Conservation (phyloP, 35 echinoderm and acorn worm genomes). For the Patiria miniata region DNA sequence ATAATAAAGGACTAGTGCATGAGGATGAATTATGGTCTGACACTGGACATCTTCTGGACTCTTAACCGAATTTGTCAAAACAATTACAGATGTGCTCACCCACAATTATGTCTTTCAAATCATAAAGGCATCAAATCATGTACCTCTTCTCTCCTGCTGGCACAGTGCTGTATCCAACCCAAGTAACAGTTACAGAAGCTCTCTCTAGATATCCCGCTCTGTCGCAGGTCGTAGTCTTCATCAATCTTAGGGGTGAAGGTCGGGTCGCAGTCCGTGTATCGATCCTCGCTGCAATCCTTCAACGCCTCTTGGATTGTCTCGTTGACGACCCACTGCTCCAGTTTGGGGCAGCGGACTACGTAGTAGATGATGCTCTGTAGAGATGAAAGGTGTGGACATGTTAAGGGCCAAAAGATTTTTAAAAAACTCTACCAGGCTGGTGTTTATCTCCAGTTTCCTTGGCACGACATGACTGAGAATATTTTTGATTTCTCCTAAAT, state of each 20-base stretch:
- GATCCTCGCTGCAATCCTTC: slow-evolving; percentile 54
- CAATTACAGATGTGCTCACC: no score
- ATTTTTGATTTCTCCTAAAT: no score
- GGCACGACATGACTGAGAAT: no score
- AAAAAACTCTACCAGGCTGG: no score
- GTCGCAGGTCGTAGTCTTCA: slow-evolving; percentile 82
- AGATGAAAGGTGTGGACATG: not conserved
- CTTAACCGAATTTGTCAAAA: no score
- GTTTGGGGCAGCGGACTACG: slow-evolving; percentile 88
- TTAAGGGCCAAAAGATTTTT: not conserved
- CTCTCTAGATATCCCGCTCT: slow-evolving; percentile 72
- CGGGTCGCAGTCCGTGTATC: slow-evolving; percentile 92
- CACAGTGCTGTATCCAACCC: slow-evolving; percentile 96
- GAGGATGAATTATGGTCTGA: no score
- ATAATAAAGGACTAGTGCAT: no score
- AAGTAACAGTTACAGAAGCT: slow-evolving; percentile 87
- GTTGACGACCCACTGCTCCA: slow-evolving; percentile 74
- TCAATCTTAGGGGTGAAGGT: slow-evolving; percentile 98
- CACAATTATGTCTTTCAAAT: no score
- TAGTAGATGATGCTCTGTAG: slow-evolving; percentile 98
- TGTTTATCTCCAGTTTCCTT: no score
- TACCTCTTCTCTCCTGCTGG: slow-evolving; percentile 88
- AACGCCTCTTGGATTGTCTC: slow-evolving; percentile 78
- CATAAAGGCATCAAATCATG: no score
- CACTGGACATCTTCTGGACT: no score